phyloP scores from a whole-genome alignment of 2,113 vertebrate species.

The Andinoacara biseriatus region DNA sequence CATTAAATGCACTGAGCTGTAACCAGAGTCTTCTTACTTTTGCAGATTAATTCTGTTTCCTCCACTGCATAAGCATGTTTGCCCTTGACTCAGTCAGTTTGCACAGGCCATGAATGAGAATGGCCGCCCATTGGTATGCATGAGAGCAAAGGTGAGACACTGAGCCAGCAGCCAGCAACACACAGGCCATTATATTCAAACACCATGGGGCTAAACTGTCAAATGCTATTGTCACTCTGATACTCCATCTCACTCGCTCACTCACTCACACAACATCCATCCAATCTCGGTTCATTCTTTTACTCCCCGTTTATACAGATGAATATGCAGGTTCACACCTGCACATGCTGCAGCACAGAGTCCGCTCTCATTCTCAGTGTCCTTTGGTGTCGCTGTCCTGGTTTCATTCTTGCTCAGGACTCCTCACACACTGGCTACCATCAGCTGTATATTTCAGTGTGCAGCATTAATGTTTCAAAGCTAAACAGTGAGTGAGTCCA shows the following conservation, averaged over 20 bases:
- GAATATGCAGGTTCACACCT: background rate
- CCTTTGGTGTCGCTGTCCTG: background rate
- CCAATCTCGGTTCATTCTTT: background rate
- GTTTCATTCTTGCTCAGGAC: background rate
- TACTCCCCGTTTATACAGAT: background rate
- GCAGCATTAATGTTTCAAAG: background rate
- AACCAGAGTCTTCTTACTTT: conserved; percentile 62
- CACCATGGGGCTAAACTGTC: conserved; percentile 61
- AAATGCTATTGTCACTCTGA: conserved; percentile 47
- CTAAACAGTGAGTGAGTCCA: background rate
- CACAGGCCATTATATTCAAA: conserved; percentile 60
- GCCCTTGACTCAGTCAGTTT: conserved; percentile 70
- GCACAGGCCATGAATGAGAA: conserved; percentile 65
- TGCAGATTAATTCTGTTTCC: conserved; percentile 60
- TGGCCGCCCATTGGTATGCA: conserved; percentile 60
- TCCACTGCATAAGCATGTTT: conserved; percentile 66
- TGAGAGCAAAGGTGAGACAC: conserved; percentile 56
- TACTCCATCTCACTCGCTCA: conserved; percentile 23
- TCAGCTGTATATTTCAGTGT: background rate
- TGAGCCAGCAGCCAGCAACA: conserved; percentile 47
- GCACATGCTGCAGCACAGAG: background rate
- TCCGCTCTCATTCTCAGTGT: background rate
- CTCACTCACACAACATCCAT: conserved; percentile 17
- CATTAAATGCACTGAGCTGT: conserved; percentile 79
- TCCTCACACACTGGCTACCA: background rate